These are phyloP conservation scores for Mastacembelus armatus DNA, from an alignment of 2,797 vertebrate genomes.

Conservation along the genomic window DNA sequence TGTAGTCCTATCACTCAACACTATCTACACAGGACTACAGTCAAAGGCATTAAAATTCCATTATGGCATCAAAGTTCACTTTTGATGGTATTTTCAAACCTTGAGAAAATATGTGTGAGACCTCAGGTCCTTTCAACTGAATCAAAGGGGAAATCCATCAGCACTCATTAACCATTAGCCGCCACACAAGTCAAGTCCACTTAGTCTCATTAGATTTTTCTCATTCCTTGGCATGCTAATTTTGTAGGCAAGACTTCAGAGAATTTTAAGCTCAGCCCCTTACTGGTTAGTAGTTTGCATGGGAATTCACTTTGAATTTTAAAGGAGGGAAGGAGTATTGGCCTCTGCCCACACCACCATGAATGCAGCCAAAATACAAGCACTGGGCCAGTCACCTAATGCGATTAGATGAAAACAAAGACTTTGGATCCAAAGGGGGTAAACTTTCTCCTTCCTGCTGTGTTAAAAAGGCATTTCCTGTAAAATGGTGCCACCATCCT, in stretches of 20 bases:
- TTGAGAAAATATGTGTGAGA: conserved; percentile 42
- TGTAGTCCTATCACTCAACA: neutral
- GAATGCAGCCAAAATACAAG: conserved; percentile 54
- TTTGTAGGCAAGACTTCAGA: conserved; percentile 59
- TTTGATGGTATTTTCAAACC: conserved; percentile 32
- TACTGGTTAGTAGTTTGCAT: conserved; percentile 27
- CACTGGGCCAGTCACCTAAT: conserved; percentile 59
- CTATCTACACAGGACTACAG: conserved; percentile 9
- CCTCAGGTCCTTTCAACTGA: conserved; percentile 41
- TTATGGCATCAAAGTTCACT: conserved; percentile 44
- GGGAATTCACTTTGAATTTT: conserved; percentile 31
- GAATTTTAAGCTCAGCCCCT: conserved; percentile 62
- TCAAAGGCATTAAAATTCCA: conserved; percentile 47
- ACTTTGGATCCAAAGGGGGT: conserved; percentile 29
- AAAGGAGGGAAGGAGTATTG: conserved; percentile 20
- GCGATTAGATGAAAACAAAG: conserved; percentile 68
- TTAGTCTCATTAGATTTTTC: conserved; percentile 66
- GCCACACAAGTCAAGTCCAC: conserved; percentile 60
- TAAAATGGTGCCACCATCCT: conserved; percentile 52
- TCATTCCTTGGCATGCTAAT: conserved; percentile 70
- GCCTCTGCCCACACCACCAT: conserved; percentile 33
- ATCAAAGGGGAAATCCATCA: conserved; percentile 67
- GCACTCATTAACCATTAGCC: conserved; percentile 71
- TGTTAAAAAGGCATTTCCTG: conserved; percentile 75
- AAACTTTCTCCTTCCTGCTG: conserved; percentile 68